phyloP scores from a whole-genome alignment of 2,113 vertebrate species.

The Sphyrna mokarran region DNA sequence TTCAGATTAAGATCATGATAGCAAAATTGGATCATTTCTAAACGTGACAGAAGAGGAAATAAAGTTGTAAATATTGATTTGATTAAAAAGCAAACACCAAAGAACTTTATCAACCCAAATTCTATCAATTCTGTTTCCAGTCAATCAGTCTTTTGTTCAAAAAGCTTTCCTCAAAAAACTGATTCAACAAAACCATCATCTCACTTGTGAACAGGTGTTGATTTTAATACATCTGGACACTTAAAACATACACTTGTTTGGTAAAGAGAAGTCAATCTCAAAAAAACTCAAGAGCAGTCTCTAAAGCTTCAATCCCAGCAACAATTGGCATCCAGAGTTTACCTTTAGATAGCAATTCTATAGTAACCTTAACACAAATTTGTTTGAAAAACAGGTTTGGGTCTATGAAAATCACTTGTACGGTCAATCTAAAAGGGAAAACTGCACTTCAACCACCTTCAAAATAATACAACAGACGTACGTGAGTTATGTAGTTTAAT shows the following conservation, averaged over 20 bases:
- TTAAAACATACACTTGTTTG: background rate
- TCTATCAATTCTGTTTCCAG: background rate
- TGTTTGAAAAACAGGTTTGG: background rate
- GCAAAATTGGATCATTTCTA: background rate
- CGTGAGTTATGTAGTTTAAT: background rate
- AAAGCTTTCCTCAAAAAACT: background rate
- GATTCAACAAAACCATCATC: background rate
- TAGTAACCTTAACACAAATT: background rate
- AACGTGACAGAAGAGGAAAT: background rate
- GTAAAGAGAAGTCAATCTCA: background rate
- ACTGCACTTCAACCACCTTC: background rate
- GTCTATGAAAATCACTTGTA: background rate
- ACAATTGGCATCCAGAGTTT: background rate
- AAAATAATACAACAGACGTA: background rate
- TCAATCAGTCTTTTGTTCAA: background rate
- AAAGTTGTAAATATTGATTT: background rate
- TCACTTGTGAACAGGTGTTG: background rate
- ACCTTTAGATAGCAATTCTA: background rate
- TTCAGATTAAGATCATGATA: background rate
- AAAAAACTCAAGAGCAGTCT: background rate
- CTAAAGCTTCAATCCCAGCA: background rate
- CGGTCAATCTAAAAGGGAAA: background rate
- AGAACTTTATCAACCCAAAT: background rate
- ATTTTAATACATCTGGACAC: background rate
- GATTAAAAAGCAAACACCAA: background rate